Evolutionary conservation across 1,140 invertebrate species (phyloP).

Genomic region (Drosophila auraria): DNA sequence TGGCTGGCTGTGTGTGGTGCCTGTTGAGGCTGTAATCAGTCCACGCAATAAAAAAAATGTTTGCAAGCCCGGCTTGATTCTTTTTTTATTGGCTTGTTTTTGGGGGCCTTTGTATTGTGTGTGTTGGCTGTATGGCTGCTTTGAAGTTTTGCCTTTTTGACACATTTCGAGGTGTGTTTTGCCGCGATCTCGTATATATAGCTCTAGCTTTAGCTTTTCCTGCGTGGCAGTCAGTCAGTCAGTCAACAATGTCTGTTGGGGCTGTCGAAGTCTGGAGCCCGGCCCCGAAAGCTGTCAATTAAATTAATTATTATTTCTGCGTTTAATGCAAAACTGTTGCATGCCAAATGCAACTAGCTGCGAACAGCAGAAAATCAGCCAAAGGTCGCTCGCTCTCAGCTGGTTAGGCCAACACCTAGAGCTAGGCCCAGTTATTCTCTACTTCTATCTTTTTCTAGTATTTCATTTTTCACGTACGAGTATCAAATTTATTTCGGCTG

Average conservation of each 20-base stretch:
- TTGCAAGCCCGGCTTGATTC: constrained; percentile 66
- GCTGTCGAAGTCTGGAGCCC: constrained; percentile 63
- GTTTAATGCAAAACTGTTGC: constrained; percentile 83
- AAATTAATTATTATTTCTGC: constrained; percentile 83
- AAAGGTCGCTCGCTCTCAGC: constrained; percentile 60
- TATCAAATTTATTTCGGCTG: constrained; percentile 51
- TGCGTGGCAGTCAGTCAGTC: constrained; percentile 69
- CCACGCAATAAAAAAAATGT: constrained; percentile 83
- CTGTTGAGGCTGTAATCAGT: constrained; percentile 74
- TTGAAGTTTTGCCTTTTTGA: constrained; percentile 78
- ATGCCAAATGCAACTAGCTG: constrained; percentile 54
- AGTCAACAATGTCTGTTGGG: constrained; percentile 28
- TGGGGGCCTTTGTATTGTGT: constrained; percentile 58
- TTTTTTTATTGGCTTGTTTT: constrained; percentile 65
- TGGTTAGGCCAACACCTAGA: constrained; percentile 64
- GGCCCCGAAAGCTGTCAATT: constrained; percentile 82
- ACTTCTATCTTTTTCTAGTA: not conserved
- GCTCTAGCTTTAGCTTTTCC: constrained; percentile 62
- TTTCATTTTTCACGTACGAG: constrained; percentile 13
- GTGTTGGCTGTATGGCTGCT: constrained; percentile 56
- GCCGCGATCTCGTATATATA: constrained; percentile 64
- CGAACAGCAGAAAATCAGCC: constrained; percentile 19
- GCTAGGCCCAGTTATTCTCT: constrained; percentile 56
- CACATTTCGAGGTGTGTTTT: constrained; percentile 81
- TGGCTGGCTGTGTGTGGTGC: constrained; percentile 41